Conservation (phyloP, 2,888 invertebrate species). For the Meteorus cinctellus region DNA sequence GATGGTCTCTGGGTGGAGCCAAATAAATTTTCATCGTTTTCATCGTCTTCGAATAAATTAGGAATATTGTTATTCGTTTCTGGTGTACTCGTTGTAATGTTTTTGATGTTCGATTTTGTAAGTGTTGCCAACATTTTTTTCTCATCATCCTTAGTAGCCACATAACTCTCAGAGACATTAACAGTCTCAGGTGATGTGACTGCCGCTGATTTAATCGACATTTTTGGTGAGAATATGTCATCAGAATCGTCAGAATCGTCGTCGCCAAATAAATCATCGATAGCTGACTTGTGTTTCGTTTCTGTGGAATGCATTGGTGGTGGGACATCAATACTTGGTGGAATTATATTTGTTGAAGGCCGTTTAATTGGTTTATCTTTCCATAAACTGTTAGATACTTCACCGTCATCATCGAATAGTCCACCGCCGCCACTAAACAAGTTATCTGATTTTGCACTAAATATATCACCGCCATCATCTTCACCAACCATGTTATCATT, state of each 20-base stretch:
- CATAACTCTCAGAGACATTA: neutral
- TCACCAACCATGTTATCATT: constrained; percentile 55
- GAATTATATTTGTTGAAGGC: constrained; percentile 66
- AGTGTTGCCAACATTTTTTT: neutral
- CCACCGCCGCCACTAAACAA: constrained; percentile 57
- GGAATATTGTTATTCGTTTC: constrained; percentile 56
- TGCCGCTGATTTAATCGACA: constrained; percentile 52
- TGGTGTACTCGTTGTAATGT: constrained; percentile 63
- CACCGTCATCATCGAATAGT: constrained; percentile 64
- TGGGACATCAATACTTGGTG: constrained; percentile 69
- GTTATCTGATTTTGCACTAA: constrained; percentile 59
- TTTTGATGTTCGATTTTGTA: constrained; percentile 46
- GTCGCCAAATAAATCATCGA: constrained; percentile 71
- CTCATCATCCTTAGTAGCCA: neutral
- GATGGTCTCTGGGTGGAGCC: constrained; percentile 47
- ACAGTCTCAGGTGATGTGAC: constrained; percentile 41
- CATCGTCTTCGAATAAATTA: constrained; percentile 61
- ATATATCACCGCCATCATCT: constrained; percentile 58
- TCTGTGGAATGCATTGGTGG: constrained; percentile 68
- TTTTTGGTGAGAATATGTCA: constrained; percentile 67
- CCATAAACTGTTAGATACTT: constrained; percentile 60
- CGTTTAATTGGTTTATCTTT: constrained; percentile 59
- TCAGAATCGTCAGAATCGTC: constrained; percentile 69
- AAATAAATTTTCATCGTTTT: constrained; percentile 63
- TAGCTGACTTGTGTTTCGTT: constrained; percentile 67